Conservation (phyloP, 2,797 vertebrate genomes). For the Siniperca scherzeri region DNA sequence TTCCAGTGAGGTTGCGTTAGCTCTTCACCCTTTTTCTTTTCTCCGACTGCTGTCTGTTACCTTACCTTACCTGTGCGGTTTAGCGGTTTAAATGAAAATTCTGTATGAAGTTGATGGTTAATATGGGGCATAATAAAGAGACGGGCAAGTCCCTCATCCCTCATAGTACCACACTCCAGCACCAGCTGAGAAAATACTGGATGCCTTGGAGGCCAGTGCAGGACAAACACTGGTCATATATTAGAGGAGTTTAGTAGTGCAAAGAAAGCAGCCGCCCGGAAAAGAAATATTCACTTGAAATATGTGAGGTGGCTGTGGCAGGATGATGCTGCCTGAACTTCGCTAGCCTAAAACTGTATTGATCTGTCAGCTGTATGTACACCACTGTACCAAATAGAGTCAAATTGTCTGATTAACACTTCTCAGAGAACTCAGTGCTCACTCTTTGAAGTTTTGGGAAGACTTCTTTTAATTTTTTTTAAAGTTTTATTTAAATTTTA, state of each 20-base stretch:
- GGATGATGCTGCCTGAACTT: neutral
- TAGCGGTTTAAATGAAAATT: slow-evolving; percentile 2
- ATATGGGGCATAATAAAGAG: slow-evolving; percentile 32
- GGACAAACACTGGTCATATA: slow-evolving; percentile 59
- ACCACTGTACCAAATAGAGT: neutral
- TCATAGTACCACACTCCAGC: slow-evolving; percentile 14
- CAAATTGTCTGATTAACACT: neutral
- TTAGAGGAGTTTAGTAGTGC: slow-evolving; percentile 41
- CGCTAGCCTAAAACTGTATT: slow-evolving; percentile 16
- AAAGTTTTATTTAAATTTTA: too few species aligned
- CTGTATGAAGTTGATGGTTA: slow-evolving; percentile 16
- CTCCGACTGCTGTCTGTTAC: neutral
- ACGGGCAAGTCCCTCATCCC: slow-evolving; percentile 2
- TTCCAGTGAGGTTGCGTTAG: slow-evolving; percentile 4
- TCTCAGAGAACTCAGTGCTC: neutral
- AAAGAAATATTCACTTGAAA: slow-evolving; percentile 59
- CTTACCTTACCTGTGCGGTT: neutral
- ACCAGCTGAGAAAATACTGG: slow-evolving; percentile 58
- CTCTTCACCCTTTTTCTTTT: neutral
- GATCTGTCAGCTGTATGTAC: slow-evolving; percentile 23
- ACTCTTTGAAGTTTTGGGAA: neutral
- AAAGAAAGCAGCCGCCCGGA: slow-evolving; percentile 30
- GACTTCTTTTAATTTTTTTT: neutral
- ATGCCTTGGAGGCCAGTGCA: slow-evolving; percentile 39
- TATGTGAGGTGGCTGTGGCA: slow-evolving; percentile 19